A percentile compares a stretch with the other conserved stretches of the same genome.
These are phyloP conservation scores for Hymenochirus boettgeri DNA, from an alignment of 2,113 vertebrate species.

Conservation along the genomic window DNA sequence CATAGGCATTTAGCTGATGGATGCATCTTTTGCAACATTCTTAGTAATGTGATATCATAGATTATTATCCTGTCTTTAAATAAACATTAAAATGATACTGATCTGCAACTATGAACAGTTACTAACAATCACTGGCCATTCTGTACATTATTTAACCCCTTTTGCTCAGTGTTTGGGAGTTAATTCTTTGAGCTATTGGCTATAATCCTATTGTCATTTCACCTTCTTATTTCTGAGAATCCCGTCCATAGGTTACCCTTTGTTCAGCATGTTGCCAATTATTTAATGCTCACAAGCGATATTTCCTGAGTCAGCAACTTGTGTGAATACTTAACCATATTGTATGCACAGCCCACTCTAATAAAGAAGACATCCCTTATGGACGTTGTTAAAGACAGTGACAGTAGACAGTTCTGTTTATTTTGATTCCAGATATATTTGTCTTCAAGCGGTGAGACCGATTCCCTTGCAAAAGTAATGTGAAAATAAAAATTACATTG, in stretches of 20 bases:
- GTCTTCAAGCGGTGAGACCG: no score
- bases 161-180: neutral
- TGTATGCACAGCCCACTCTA: neutral
- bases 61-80: no score
- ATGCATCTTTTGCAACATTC: no score
- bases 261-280: neutral
- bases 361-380: neutral
- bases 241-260: neutral
- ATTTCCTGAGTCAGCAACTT: neutral
- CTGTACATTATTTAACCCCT: neutral
- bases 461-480: no score
- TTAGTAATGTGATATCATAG: no score
- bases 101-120: no score
- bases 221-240: neutral
- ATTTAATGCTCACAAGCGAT: neutral
- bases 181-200: neutral
- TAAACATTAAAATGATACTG: no score
- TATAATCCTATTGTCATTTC: neutral
- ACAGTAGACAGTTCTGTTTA: no score
- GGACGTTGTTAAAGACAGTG: neutral
- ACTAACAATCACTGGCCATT: no score
- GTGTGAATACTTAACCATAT: neutral
- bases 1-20: no score
- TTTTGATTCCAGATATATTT: no score
- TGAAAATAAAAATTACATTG: no score